A percentile compares a stretch with the other conserved stretches of the same genome.
Conservation (phyloP, 2,888 invertebrate species). For the Celastrina argiolus region DNA sequence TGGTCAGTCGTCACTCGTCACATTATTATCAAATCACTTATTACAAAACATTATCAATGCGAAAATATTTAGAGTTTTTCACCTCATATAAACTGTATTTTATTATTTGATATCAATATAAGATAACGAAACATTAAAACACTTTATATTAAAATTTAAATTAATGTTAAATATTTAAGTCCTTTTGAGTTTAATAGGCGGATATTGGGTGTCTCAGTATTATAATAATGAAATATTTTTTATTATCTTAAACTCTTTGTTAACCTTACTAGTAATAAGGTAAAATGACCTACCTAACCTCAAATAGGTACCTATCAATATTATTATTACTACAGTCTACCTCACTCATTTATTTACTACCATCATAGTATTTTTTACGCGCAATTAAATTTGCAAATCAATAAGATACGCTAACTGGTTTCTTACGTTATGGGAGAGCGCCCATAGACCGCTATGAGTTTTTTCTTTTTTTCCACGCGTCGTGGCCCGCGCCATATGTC, state of each 20-base stretch:
- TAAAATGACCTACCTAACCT: too few relatives aligned
- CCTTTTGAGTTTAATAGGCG: background rate
- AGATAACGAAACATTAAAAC: background rate
- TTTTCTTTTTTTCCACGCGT: constrained; percentile 60
- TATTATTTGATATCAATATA: background rate
- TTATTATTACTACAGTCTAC: too few relatives aligned
- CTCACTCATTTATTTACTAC: background rate
- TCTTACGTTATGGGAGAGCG: constrained; percentile 50
- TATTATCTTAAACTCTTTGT: background rate
- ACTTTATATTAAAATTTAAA: background rate
- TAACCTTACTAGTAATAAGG: background rate
- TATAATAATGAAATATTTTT: background rate
- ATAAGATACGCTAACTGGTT: constrained; percentile 34
- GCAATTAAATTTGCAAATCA: constrained; percentile 26
- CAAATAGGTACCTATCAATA: too few relatives aligned
- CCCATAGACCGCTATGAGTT: constrained; percentile 65
- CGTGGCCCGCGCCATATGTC: constrained; percentile 75
- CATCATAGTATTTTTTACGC: constrained; percentile 25
- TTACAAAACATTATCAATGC: background rate
- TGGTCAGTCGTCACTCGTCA: background rate
- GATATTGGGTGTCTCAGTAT: background rate
- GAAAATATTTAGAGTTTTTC: background rate
- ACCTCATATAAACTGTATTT: background rate
- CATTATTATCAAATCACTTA: background rate
- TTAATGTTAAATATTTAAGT: background rate